Percentiles rank a stretch among this genome's conserved stretches.
Conservation (phyloP, 30 jellyfish, hydroid and myxozoan genomes). For the Nemopilema nomurai region DNA sequence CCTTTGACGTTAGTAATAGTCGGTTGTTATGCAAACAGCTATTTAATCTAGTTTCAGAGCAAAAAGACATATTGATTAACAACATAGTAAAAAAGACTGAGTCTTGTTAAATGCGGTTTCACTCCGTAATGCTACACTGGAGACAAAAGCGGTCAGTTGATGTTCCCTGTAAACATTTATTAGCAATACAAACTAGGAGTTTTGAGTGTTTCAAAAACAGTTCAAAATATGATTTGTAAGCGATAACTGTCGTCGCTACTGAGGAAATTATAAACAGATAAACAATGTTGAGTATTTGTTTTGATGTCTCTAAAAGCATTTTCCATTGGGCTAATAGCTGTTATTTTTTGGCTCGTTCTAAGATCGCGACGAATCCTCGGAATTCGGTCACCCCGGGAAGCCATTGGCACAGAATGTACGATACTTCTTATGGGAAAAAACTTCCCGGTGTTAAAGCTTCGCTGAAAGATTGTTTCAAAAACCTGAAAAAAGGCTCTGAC, state of each 20-base stretch:
- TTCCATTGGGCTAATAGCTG: not conserved
- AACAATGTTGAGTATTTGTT: too few relatives aligned
- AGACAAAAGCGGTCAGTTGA: not conserved
- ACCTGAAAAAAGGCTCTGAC: not conserved
- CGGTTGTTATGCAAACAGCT: not conserved
- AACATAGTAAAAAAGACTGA: not conserved
- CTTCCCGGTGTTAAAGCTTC: not conserved
- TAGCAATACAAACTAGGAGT: not conserved
- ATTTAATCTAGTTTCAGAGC: not conserved
- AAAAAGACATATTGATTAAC: not conserved
- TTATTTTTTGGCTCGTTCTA: not conserved
- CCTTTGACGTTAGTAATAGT: not conserved
- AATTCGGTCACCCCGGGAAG: not conserved
- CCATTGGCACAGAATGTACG: not conserved
- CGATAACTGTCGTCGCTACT: not conserved
- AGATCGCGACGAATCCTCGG: not conserved
- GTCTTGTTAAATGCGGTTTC: not conserved
- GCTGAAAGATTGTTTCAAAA: not conserved
- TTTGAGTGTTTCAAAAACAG: not conserved
- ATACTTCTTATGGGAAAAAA: not conserved
- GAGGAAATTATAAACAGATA: not conserved
- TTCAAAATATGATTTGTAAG: not conserved
- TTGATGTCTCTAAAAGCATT: not conserved
- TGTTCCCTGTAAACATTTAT: not conserved
- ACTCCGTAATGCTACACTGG: not conserved